phyloP scores from a whole-genome alignment of 2,113 vertebrate species.

The Corvus moneduloides region DNA sequence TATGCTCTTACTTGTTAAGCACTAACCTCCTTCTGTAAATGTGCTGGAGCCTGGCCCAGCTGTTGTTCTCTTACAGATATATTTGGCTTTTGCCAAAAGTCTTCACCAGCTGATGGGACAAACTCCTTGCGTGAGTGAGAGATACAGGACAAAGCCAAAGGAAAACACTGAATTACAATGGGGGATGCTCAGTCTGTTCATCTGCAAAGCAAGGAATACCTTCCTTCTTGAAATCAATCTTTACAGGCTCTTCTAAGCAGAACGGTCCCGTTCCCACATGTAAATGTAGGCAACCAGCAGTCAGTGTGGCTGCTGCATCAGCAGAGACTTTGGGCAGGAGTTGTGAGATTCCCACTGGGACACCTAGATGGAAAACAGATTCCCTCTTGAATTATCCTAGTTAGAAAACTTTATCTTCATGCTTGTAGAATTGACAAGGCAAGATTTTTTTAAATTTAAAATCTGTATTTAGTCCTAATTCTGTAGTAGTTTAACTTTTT shows the following conservation, averaged over 20 bases:
- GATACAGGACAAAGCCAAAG: background rate
- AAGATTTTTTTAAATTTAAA: background rate
- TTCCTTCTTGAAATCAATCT: background rate
- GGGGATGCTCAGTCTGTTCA: background rate
- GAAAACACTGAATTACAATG: background rate
- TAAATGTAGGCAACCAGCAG: background rate
- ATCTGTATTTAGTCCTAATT: background rate
- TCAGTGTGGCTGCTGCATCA: rapidly evolving
- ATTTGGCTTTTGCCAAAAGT: background rate
- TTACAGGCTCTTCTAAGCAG: background rate
- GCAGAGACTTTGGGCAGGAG: background rate
- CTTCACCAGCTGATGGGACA: background rate
- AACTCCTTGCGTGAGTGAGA: background rate
- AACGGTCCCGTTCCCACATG: background rate
- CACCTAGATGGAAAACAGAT: background rate
- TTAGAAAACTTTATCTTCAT: background rate
- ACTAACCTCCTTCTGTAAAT: background rate
- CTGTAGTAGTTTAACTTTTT: background rate
- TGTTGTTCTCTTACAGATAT: background rate
- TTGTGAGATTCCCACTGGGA: background rate
- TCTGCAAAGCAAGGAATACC: background rate
- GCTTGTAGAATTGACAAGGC: background rate
- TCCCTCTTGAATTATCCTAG: background rate
- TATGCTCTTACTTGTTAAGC: background rate
- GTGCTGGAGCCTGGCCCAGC: background rate